phyloP scores from a whole-genome alignment of 2,797 vertebrate genomes.

The Chloroceryle amazona region DNA sequence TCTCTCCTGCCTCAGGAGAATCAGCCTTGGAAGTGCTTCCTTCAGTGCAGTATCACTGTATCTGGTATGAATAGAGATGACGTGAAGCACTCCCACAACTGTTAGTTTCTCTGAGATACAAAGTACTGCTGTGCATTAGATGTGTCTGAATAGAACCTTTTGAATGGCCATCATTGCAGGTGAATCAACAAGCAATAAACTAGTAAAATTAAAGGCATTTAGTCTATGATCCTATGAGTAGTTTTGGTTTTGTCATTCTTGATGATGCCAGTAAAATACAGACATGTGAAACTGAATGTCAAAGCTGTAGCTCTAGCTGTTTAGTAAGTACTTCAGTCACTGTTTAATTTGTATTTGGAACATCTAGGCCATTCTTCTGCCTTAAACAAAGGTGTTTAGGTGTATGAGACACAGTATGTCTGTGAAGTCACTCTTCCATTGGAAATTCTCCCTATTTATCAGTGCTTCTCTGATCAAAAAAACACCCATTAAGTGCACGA shows the following conservation, averaged over 20 bases:
- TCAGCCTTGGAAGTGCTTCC: not conserved
- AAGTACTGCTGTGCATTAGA: not conserved
- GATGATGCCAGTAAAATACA: not conserved
- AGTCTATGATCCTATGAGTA: not conserved
- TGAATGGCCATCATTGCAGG: not conserved
- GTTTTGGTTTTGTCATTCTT: constrained; percentile 21
- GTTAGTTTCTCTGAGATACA: not conserved
- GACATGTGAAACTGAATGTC: not conserved
- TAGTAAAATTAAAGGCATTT: constrained; percentile 32
- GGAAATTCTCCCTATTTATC: not conserved
- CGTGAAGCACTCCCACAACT: not conserved
- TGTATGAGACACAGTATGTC: not conserved
- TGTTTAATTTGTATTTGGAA: constrained; percentile 44
- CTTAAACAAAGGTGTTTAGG: not conserved
- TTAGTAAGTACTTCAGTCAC: constrained; percentile 42
- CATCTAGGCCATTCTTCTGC: not conserved
- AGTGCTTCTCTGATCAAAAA: not conserved
- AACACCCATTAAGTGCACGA: fast-evolving
- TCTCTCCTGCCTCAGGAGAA: not conserved
- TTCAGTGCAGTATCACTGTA: not conserved
- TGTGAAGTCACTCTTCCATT: not conserved
- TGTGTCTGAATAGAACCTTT: not conserved
- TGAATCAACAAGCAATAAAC: constrained; percentile 54
- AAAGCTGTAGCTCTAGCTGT: not conserved
- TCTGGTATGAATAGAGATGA: not conserved